Percentiles rank a stretch among this genome's conserved stretches.
These are phyloP conservation scores for Falco berigora DNA, from an alignment of 2,797 vertebrate species.

Conservation along the genomic window DNA sequence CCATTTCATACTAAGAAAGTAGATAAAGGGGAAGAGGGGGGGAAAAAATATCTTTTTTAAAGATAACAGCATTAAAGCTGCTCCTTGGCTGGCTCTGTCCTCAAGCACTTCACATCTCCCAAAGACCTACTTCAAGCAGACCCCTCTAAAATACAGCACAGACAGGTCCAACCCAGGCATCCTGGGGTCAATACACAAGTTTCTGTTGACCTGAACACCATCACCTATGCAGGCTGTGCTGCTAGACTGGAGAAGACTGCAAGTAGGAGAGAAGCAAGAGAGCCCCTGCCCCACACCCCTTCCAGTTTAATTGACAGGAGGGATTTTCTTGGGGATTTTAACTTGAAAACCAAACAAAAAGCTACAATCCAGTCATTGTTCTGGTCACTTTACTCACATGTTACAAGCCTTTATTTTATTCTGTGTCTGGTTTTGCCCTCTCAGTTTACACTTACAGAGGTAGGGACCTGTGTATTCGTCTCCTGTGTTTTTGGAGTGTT, in stretches of 20 bases:
- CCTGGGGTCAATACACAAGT: neutral
- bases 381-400: constrained; percentile 55
- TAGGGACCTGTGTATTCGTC: neutral
- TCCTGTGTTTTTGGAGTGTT: constrained; percentile 4
- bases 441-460: constrained; percentile 33
- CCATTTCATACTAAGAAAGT: constrained; percentile 4
- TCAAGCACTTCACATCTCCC: neutral
- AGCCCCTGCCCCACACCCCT: neutral
- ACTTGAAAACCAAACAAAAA: constrained; percentile 49
- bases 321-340: constrained; percentile 58
- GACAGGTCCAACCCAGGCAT: neutral
- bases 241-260: neutral
- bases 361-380: constrained; percentile 44
- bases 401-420: constrained; percentile 40
- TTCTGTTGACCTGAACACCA: neutral
- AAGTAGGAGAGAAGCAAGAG: neutral
- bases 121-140: neutral
- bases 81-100: neutral
- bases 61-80: neutral
- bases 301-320: constrained; percentile 39
- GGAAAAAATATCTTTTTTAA: neutral
- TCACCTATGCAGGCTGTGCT: neutral
- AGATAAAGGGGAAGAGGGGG: neutral
- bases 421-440: constrained; percentile 40
- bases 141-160: neutral